Evolutionary conservation across 2,113 vertebrate genomes (phyloP), one percentile per base, ranked within the genome.

Genomic region (Rhinichthys klamathensis): DNA sequence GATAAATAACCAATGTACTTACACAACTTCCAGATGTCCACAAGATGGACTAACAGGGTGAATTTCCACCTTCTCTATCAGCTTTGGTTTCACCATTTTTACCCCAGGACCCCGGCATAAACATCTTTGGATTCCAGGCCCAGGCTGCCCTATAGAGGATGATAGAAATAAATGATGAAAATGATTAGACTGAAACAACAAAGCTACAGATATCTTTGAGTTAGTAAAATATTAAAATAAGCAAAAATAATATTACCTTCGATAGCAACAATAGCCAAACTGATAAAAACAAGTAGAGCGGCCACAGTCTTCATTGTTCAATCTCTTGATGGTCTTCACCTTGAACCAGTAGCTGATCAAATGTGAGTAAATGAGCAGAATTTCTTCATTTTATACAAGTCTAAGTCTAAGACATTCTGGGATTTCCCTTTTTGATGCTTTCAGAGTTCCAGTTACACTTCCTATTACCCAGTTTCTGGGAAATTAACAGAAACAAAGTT

Each of bases 221-320:
- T 2, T 1, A 38, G 6, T n/a, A 2, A 65, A 15, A 63, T 32
- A n/a, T 61, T 63, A 60, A n/a, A 27, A 30, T 46, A n/a, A 60
- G 25, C 21, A 80, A 32, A 25, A 32, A 35, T 2, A 76, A 5
- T 35, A 41, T 10, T 87, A 89, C 85, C 85, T 80, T 85, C 63
- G 41, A 51, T 80, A 60, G 21, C 10, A 35, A 63, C 58, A 35
- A 83, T 7, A 35, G 86, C 7, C 38, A 87, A 35, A 46, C 44
- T 81, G 35, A 60, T 73, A 27, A 85, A 7, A 16, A 49, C 49
- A 38, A 85, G 5, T 23, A 89, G 35, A 79, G 38, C 85, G 49
- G 73, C 82, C 23, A 32, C 18, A 73, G 60, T 54, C 85, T 83
- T 89, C 88, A 89, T 89, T 73, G 75, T 82, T 54, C 16, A 30